phyloP scores from a whole-genome alignment of 2,888 invertebrate species.

The Andrena praecox region DNA sequence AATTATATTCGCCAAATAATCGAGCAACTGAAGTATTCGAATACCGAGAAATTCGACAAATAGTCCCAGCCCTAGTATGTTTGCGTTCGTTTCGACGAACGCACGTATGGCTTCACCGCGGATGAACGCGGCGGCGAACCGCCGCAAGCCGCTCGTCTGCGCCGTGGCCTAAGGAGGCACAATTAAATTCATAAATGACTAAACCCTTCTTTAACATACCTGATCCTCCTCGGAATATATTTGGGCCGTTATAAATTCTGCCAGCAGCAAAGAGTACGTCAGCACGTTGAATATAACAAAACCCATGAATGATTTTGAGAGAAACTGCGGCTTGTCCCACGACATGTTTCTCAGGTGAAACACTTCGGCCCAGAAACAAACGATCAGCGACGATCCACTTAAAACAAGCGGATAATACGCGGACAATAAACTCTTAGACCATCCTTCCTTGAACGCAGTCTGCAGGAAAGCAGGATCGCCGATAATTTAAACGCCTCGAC shows the following conservation, averaged over 20 bases:
- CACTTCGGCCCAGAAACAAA: conserved; percentile 98
- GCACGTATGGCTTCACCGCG: no score
- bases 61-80: no score
- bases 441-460: conserved; percentile 92
- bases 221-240: conserved; percentile 81
- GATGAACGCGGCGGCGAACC: no score
- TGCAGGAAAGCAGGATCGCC: conserved; percentile 82
- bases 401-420: conserved; percentile 96
- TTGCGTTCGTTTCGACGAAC: no score
- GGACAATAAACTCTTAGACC: conserved; percentile 94
- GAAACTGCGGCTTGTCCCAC: conserved; percentile 95
- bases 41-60: no score
- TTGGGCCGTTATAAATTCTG: conserved; percentile 88
- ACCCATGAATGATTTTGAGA: conserved; percentile 95
- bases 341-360: conserved; percentile 95
- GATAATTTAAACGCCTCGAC: conserved; percentile 3
- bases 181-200: background rate
- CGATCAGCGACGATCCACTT: conserved; percentile 95
- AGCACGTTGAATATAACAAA: conserved; percentile 96
- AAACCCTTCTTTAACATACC: conserved; percentile 60
- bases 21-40: no score
- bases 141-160: no score
- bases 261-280: conserved; percentile 93
- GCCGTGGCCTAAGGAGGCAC: no score
- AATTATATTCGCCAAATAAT: no score